Evolutionary conservation across 2,888 invertebrate species (phyloP).

Genomic region (Cataglyphis rosenhaueri): DNA sequence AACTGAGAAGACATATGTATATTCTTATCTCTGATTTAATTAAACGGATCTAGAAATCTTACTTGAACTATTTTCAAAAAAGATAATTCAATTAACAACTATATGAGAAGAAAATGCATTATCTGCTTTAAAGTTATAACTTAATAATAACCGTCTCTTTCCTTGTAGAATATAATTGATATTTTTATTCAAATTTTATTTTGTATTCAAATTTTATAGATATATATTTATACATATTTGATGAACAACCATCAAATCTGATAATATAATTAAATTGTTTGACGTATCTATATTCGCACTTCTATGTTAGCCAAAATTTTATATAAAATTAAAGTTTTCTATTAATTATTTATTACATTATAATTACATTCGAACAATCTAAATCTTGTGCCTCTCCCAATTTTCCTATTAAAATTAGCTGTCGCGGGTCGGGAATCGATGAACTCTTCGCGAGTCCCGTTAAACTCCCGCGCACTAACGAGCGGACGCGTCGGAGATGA

Average conservation of each 20-base stretch:
- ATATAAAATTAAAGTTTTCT: not conserved
- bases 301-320: not conserved
- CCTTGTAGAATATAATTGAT: not conserved
- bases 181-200: slow-evolving; percentile 11
- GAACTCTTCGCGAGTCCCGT: slow-evolving; percentile 18
- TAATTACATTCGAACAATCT: not conserved
- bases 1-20: not conserved
- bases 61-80: not conserved
- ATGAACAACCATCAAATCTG: too few relatives aligned
- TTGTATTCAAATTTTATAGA: not conserved
- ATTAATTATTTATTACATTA: slow-evolving; percentile 2
- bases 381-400: not conserved
- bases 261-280: not conserved
- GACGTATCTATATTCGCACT: not conserved
- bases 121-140: not conserved
- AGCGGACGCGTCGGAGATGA: slow-evolving; percentile 28
- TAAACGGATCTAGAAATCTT: not conserved
- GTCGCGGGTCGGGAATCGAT: not conserved
- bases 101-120: not conserved
- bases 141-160: too few relatives aligned
- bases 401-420: slow-evolving; percentile 11
- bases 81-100: not conserved
- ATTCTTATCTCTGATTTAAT: not conserved
- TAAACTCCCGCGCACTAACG: slow-evolving; percentile 24
- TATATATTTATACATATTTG: not conserved